Conservation (phyloP, 1,140 invertebrate species). For the Babylonia areolata region DNA sequence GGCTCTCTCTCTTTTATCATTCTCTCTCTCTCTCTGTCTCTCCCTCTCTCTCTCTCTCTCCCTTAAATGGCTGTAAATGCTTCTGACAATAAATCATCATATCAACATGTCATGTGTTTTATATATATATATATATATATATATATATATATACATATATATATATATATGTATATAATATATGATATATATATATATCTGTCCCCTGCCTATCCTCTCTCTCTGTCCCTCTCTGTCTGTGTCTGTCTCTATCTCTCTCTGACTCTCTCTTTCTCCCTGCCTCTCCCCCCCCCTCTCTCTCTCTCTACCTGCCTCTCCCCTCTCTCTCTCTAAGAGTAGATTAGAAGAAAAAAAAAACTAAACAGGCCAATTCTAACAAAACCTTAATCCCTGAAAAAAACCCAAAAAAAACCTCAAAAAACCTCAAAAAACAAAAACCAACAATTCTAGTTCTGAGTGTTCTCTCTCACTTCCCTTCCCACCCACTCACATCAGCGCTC, state of each 20-base stretch:
- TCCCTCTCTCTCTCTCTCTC: background rate
- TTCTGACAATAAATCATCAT: too few species aligned
- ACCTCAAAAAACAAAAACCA: background rate
- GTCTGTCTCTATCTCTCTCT: background rate
- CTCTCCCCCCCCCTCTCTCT: background rate
- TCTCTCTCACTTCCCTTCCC: background rate
- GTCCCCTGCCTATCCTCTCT: background rate
- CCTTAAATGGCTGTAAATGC: too few species aligned
- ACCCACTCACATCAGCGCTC: constrained; percentile 45
- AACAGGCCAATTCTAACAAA: too few species aligned
- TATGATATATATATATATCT: too few species aligned
- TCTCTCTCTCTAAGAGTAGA: constrained; percentile 23
- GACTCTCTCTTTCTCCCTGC: background rate
- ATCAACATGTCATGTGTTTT: too few species aligned
- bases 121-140: too few species aligned
- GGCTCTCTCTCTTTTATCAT: background rate
- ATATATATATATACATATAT: too few species aligned
- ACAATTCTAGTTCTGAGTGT: too few species aligned
- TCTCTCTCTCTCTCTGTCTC: background rate
- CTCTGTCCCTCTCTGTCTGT: background rate
- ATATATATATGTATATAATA: too few species aligned
- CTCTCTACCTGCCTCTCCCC: background rate
- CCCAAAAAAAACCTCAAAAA: too few species aligned
- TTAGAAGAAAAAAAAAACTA: too few species aligned
- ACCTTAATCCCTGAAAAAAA: too few species aligned